Evolutionary conservation across 2,888 invertebrate genomes (phyloP), one percentile per base, ranked within the genome.

Genomic region (Caenorhabditis sp.): DNA sequence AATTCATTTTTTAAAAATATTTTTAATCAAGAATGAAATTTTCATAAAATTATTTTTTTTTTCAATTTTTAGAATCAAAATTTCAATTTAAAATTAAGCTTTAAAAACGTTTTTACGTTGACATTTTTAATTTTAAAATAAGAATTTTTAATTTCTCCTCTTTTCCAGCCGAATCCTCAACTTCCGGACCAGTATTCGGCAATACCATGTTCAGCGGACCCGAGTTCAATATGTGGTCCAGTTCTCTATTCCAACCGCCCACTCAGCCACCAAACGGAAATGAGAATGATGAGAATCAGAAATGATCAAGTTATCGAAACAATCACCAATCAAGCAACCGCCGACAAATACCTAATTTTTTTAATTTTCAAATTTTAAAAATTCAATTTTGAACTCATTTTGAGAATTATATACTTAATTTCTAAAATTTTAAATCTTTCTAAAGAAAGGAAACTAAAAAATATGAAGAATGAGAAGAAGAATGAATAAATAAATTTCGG

Each of bases 191-290:
- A 4, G 13, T 74, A 5, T 78, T 78, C 60, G 77, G 77, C 28
- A 47, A 77, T 20, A 78, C 77, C 20, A 62, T 82, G 77, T 82
- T 82, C 70, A 77, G 50, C 37, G 82, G 82, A 0, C 77, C 51
- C 5, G 82, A 82, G 32, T 82, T 82, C 78, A 74, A 79, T 51
- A 32, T 82, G 24, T 82, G 82, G 82, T 69, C 74, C 2, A 61
- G 64, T 47, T 56, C 64, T n/a, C 44, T 70, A 20, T 76, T 74
- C 72, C 68, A 61, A 35, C 69, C 24, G 28, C 82, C 44, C 18
- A 50, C 24, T 24, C 62, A 62, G 22, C 67, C 15, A 58, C 56
- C 28, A 18, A 53, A 65, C 2, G 22, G 55, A 6, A 35, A 74
- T 11, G 47, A 32, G 32, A 32, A 80, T 22, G 22, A 60, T 11